Evolutionary conservation across 2,113 vertebrate genomes (phyloP).

Genomic region (Melanocharis versteri): DNA sequence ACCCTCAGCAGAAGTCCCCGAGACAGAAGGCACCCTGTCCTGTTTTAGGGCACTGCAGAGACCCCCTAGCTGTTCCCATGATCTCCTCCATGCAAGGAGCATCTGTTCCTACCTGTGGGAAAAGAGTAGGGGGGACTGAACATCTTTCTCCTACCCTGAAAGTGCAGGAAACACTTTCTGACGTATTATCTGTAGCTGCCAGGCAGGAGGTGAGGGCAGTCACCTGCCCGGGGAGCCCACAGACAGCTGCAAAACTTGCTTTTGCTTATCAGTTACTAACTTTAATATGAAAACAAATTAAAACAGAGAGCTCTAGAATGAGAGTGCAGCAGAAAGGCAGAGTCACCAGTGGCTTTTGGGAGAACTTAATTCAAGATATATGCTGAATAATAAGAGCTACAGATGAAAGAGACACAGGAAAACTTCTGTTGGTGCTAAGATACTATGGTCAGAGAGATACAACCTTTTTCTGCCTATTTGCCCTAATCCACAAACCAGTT

Average conservation of each 20-base stretch:
- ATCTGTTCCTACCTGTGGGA: neutral
- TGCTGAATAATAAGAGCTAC: neutral
- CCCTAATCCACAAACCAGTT: neutral
- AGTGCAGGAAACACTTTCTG: neutral
- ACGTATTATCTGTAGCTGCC: neutral
- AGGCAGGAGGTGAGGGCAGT: neutral
- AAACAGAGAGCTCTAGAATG: neutral
- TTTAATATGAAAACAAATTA: neutral
- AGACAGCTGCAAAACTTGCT: neutral
- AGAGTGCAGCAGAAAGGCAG: neutral
- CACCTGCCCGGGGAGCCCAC: neutral
- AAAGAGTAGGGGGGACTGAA: neutral
- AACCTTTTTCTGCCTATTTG: neutral
- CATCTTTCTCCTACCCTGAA: neutral
- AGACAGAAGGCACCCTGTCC: neutral
- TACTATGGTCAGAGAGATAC: neutral
- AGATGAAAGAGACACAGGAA: neutral
- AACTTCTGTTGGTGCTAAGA: neutral
- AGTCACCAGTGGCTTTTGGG: neutral
- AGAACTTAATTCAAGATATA: neutral
- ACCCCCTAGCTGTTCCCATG: accelerated
- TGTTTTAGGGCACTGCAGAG: neutral
- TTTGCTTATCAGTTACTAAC: neutral
- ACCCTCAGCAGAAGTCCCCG: accelerated
- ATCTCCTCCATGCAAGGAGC: neutral